Evolutionary conservation across 2,113 vertebrate genomes (phyloP).

Genomic region (Thamnaconus septentrionalis): DNA sequence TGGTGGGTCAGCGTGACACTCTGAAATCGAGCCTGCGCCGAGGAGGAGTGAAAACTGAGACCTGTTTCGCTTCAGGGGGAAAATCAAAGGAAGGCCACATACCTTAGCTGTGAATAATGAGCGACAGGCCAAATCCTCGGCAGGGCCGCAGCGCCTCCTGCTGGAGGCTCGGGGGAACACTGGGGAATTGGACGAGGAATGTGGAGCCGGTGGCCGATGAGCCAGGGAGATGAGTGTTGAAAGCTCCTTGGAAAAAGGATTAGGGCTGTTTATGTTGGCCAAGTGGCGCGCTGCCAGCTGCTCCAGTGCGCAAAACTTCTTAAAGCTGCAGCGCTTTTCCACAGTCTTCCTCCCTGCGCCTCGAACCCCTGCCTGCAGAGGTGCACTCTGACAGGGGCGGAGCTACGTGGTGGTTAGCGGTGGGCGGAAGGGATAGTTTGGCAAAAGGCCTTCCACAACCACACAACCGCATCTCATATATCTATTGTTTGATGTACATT

Average conservation of each 20-base stretch:
- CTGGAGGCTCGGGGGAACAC: conserved; percentile 28
- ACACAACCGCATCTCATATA: too few relatives aligned
- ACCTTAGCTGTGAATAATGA: conserved; percentile 75
- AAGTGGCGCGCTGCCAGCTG: conserved; percentile 72
- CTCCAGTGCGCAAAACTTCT: conserved; percentile 73
- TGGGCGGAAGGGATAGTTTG: too few relatives aligned
- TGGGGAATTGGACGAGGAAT: conserved; percentile 22
- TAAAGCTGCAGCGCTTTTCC: conserved; percentile 70
- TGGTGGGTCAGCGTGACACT: conserved; percentile 54
- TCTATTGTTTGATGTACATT: too few relatives aligned
- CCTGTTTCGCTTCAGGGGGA: conserved; percentile 68
- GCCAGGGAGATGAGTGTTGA: conserved; percentile 76
- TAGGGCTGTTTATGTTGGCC: conserved; percentile 76
- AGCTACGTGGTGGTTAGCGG: too few relatives aligned
- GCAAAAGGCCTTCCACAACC: too few relatives aligned
- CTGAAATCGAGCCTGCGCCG: conserved; percentile 54
- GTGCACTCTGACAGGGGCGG: too few relatives aligned
- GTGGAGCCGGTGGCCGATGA: conserved; percentile 62
- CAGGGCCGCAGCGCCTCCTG: conserved; percentile 67
- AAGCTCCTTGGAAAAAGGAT: conserved; percentile 80
- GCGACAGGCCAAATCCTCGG: conserved; percentile 40
- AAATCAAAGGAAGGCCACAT: conserved; percentile 73
- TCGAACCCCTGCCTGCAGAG: conserved; percentile 42
- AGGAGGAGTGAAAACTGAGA: conserved; percentile 72
- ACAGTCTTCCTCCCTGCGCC: conserved; percentile 7